Conservation (phyloP, 2,888 invertebrate genomes). For the Sinelater perroti region DNA sequence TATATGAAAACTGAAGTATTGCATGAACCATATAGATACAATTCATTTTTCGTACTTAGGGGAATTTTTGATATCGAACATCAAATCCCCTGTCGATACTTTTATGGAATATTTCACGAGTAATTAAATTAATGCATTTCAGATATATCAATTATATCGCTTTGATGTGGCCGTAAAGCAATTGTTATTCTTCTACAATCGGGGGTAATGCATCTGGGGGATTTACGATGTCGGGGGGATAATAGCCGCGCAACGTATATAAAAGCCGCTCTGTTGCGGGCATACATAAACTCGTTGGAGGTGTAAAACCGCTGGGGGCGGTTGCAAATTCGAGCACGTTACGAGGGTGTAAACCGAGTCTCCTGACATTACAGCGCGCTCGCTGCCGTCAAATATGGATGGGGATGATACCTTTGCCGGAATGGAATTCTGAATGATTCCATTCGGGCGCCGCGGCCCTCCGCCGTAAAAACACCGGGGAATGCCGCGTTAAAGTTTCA, state of each 20-base stretch:
- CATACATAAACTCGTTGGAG: slow-evolving; percentile 36
- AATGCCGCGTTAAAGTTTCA: not conserved
- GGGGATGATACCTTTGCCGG: slow-evolving; percentile 22
- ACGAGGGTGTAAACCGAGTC: slow-evolving; percentile 37
- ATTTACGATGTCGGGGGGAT: slow-evolving; percentile 33
- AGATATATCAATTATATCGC: not conserved
- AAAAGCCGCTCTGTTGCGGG: slow-evolving; percentile 36
- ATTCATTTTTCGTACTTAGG: no score
- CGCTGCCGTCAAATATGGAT: slow-evolving; percentile 31
- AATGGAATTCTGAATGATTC: slow-evolving; percentile 25
- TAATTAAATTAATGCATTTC: not conserved
- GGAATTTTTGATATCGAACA: no score
- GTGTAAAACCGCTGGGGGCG: slow-evolving; percentile 38
- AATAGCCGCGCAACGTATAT: slow-evolving; percentile 34
- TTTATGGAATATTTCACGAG: no score
- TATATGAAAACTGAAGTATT: no score
- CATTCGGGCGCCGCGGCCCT: slow-evolving; percentile 5
- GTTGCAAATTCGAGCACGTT: slow-evolving; percentile 37
- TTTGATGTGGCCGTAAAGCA: slow-evolving; percentile 19
- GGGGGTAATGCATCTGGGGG: slow-evolving; percentile 26
- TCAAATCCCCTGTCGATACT: no score
- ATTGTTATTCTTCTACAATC: slow-evolving; percentile 30
- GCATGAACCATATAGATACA: no score
- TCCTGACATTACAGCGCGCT: slow-evolving; percentile 34
- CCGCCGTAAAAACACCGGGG: not conserved